Conservation (phyloP, 1,140 invertebrate species). For the Microplitis demolitor region DNA sequence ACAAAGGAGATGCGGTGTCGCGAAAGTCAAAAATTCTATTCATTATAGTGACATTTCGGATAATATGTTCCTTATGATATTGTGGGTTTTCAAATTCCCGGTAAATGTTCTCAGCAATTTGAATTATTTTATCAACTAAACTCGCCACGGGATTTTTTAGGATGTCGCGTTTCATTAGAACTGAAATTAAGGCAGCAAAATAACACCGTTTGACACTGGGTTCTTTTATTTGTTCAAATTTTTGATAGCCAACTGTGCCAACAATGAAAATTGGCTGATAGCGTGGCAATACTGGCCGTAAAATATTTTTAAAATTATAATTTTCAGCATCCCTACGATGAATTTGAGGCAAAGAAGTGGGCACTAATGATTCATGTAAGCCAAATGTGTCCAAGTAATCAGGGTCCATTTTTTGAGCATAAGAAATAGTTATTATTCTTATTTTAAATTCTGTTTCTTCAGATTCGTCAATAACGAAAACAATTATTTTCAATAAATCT, state of each 20-base stretch:
- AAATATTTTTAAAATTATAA: slow-evolving; percentile 42
- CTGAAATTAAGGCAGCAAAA: slow-evolving; percentile 47
- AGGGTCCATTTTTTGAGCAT: slow-evolving; percentile 46
- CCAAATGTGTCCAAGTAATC: slow-evolving; percentile 44
- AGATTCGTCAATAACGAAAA: slow-evolving; percentile 37
- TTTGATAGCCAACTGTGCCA: slow-evolving; percentile 40
- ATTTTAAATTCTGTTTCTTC: slow-evolving; percentile 38
- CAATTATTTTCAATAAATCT: slow-evolving; percentile 49
- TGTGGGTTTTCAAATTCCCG: slow-evolving; percentile 41
- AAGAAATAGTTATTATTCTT: slow-evolving; percentile 50
- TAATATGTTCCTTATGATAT: slow-evolving; percentile 48
- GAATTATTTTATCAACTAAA: slow-evolving; percentile 51
- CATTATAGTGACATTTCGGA: slow-evolving; percentile 49
- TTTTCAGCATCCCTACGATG: slow-evolving; percentile 32
- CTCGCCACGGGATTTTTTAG: slow-evolving; percentile 44
- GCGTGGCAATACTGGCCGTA: slow-evolving; percentile 32
- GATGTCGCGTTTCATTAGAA: slow-evolving; percentile 53
- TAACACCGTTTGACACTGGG: slow-evolving; percentile 53
- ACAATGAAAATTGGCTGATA: slow-evolving; percentile 42
- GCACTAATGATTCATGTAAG: slow-evolving; percentile 41
- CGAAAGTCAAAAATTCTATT: slow-evolving; percentile 54
- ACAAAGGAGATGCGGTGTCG: slow-evolving; percentile 40
- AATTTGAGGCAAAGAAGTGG: slow-evolving; percentile 40
- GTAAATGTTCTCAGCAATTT: slow-evolving; percentile 46
- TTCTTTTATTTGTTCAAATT: slow-evolving; percentile 43